Conservation (phyloP, 2,797 vertebrate genomes). For the Salarias fasciatus region DNA sequence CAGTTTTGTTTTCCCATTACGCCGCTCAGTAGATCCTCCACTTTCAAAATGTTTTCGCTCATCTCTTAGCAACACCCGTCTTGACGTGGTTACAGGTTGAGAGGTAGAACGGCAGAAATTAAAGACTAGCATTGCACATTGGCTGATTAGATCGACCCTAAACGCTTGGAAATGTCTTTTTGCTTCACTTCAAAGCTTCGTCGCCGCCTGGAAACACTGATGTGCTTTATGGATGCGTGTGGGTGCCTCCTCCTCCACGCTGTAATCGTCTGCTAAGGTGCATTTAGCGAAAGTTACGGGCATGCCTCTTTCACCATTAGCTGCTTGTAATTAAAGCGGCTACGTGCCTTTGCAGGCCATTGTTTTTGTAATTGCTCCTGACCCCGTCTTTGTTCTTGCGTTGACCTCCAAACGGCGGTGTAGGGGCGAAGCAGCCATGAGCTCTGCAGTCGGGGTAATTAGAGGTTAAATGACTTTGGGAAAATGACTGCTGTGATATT, state of each 20-base stretch:
- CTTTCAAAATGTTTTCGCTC: background rate
- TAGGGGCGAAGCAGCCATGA: conserved; percentile 22
- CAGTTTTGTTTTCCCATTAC: background rate
- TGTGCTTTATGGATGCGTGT: background rate
- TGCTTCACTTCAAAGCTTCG: too few relatives aligned
- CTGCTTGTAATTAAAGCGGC: conserved; percentile 66
- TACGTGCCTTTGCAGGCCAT: conserved; percentile 54
- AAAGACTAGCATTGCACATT: too few relatives aligned
- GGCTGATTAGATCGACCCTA: too few relatives aligned
- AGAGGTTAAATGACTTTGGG: conserved; percentile 66
- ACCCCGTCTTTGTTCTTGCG: conserved; percentile 45
- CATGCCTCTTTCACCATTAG: conserved; percentile 33
- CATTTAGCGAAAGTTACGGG: conserved; percentile 47
- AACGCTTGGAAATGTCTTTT: too few relatives aligned
- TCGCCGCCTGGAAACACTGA: background rate
- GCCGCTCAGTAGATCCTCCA: conserved; percentile 14
- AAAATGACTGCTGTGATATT: conserved; percentile 55
- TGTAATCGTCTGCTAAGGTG: conserved; percentile 28
- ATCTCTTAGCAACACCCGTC: background rate
- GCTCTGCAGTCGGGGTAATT: conserved; percentile 56
- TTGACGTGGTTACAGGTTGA: conserved; percentile 36
- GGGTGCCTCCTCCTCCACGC: background rate
- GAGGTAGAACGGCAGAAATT: too few relatives aligned
- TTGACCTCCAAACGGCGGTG: conserved; percentile 39
- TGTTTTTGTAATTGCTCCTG: conserved; percentile 71